Evolutionary conservation across 2,888 invertebrate genomes (phyloP).

Genomic region (Troilus luridus): DNA sequence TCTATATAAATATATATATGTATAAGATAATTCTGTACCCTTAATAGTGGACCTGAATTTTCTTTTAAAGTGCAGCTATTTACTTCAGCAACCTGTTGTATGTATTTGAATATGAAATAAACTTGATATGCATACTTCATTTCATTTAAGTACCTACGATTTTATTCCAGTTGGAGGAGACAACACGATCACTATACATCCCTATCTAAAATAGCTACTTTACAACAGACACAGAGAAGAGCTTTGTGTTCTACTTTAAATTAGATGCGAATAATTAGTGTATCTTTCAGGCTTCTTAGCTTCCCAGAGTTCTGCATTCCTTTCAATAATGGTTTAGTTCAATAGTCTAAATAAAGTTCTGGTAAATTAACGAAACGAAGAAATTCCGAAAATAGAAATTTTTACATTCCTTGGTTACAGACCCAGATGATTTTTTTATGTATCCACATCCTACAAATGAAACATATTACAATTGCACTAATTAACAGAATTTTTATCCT

Average conservation of each 20-base stretch:
- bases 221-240: too few species aligned
- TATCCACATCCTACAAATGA: background rate
- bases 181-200: background rate
- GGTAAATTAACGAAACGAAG: too few species aligned
- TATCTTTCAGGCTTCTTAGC: too few species aligned
- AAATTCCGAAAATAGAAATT: too few species aligned
- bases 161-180: background rate
- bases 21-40: conserved; percentile 45
- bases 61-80: conserved; percentile 42
- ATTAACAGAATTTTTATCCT: background rate
- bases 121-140: conserved; percentile 42
- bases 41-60: conserved; percentile 37
- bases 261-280: too few species aligned
- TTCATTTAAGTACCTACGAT: conserved; percentile 4
- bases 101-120: conserved; percentile 48
- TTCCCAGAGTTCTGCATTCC: too few species aligned
- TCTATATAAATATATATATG: conserved; percentile 13
- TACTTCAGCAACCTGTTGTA: conserved; percentile 38
- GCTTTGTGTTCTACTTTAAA: too few species aligned
- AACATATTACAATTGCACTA: background rate
- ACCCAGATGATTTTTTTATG: too few species aligned
- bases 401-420: too few species aligned
- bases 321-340: too few species aligned
- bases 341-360: too few species aligned
- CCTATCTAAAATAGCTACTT: background rate